Evolutionary conservation across 1,140 invertebrate species (phyloP), one percentile per base, ranked within the genome.

Genomic region (Wasmannia auropunctata): DNA sequence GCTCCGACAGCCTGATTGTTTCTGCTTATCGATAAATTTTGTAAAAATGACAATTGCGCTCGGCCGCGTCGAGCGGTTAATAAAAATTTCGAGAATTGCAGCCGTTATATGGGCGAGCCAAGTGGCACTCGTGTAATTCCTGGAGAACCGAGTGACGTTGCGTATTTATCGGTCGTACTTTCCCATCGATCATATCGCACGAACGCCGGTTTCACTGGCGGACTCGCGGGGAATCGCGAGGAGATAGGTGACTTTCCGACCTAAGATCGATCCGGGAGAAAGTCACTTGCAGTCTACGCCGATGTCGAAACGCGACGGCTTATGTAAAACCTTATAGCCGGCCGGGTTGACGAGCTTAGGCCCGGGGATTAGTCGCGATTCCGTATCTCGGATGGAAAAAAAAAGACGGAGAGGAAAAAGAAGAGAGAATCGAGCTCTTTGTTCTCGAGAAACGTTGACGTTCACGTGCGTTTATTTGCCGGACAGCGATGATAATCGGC

Each of bases 211-310:
- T 87, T 81, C 74, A 90, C 88, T 67, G 85, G 62, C 54, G 69
- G 77, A 79, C 79, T 69, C 54, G n/a, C n/a, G 34, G 67, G 5
- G 60, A 80, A 76, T 90, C 65, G 40, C 77, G 43, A 22, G 10
- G 65, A 85, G 79, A 90, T 80, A 80, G 43, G 51, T 63, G 86
- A 89, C 88, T 85, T 86, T 77, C 88, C 67, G 75, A 75, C 58
- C 31, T 37, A 51, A 60, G 88, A 89, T 90, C 89, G 88, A 90
- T 90, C 58, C 85, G 60, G 37, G 89, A 90, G 89, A 90, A 90
- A 90, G 89, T 90, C 75, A 54, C 22, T 14, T 51, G 79, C 75
- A 70, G 65, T 87, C 63, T 75, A 69, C 69, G 67, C 43, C 65
- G 69, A 67, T 90, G 89, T 85, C 62, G 80, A 90, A 90, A 90